Base-by-base conservation (phyloP, 2,888 invertebrate species). In the Rambutsinella grinnellia region DNA sequence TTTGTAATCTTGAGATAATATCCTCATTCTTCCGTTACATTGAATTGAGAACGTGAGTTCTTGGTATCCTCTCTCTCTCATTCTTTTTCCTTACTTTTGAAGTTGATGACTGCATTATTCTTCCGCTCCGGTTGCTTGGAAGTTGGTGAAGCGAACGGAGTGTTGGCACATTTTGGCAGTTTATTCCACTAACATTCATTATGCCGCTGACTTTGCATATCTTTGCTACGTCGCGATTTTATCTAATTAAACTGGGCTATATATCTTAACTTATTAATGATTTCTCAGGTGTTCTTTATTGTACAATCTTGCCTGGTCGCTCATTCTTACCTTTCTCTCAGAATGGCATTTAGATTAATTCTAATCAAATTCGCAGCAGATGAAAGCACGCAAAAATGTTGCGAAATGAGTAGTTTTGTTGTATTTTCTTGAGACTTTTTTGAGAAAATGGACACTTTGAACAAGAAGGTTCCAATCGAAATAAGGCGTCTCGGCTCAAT, bases 61-160 rank as follows among this genome's bases (percentile, higher is more conserved):
- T 36, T 36, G n/a, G 5, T 13, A 36, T 36, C 6, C 36, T 36
- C 36, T 5, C 36, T 8, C 5, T 13, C 13, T 27, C 57, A 15
- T 27, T 57, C 23, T 21, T 58, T 5, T 58, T 47, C 15, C 8
- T 60, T 44, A n/a, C n/a, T n/a, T 36, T 5, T 13, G 36, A 36
- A 36, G 36, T 47, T 46, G n/a, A 61, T 49, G 61, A 54, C 36
- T 70, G 47, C 56, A 54, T 70, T 62, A 46, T 61, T 53, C 36
- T 36, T 36, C 44, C 44, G 63, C 70, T 70, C 56, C 58, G 70
- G 54, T 70, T 70, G 62, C 70, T 70, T 70, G 70, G 70, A 62
- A 70, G 19, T 63, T 70, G 56, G 56, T 70, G 70, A 62, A 62
- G 70, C 70, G 70, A 26, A 62, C 36, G 27, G 26, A 62, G 63